phyloP scores from a whole-genome alignment of 2,113 vertebrate species.

The Neogale vison region DNA sequence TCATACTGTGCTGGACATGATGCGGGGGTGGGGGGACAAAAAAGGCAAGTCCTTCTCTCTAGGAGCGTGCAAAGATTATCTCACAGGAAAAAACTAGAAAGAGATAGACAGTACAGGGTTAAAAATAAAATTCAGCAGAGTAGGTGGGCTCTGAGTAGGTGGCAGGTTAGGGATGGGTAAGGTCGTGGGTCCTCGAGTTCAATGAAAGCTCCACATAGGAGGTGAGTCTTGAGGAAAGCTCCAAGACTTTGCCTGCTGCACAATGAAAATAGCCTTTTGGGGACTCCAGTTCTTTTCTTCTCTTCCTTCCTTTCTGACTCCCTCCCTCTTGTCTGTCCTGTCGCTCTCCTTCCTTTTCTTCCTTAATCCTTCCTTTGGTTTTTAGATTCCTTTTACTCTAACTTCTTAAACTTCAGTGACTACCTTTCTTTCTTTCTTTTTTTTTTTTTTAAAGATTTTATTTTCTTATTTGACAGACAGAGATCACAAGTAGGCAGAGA shows the following conservation, averaged over 20 bases:
- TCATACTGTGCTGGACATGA: neutral
- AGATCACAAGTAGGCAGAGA: no score
- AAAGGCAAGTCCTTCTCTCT: neutral
- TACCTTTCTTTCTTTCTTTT: neutral
- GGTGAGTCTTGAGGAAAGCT: neutral
- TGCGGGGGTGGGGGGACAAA: neutral
- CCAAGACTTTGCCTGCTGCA: neutral
- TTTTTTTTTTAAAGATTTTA: no score
- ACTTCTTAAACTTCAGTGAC: neutral
- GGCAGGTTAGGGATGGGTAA: neutral
- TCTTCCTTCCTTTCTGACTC: neutral
- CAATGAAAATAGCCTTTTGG: neutral
- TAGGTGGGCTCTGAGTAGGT: fast-evolving
- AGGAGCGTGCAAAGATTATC: neutral
- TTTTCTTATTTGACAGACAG: no score
- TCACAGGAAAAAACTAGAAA: neutral
- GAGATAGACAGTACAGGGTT: neutral
- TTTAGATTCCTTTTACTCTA: neutral
- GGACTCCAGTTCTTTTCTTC: neutral
- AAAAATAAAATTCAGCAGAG: neutral
- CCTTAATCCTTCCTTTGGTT: neutral
- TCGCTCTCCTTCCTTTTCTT: neutral
- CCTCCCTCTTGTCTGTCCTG: neutral
- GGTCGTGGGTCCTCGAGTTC: neutral
- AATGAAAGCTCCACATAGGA: neutral